Evolutionary conservation across 2,797 vertebrate species (phyloP).

Genomic region (Sebastes steindachneri): DNA sequence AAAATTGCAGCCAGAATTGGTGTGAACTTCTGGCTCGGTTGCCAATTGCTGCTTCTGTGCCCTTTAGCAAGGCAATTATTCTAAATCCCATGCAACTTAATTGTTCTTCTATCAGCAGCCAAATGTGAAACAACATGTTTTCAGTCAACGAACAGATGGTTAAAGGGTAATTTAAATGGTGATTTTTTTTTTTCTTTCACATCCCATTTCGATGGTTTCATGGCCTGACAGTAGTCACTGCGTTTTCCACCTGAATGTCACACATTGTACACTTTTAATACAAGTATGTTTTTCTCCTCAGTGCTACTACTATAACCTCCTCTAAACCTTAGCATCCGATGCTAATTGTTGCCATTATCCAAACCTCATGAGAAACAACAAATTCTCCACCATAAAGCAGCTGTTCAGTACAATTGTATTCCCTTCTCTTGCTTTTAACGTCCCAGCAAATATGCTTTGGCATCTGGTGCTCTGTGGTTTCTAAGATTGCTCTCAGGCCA

Average conservation of each 20-base stretch:
- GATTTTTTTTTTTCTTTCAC: background rate
- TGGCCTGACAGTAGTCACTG: background rate
- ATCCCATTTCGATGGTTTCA: background rate
- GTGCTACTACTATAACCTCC: background rate
- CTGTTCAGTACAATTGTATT: background rate
- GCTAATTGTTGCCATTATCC: background rate
- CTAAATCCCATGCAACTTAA: conserved; percentile 11
- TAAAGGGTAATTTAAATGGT: conserved; percentile 10
- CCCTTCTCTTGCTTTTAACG: background rate
- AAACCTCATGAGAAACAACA: background rate
- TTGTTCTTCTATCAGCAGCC: conserved; percentile 22
- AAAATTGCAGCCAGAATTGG: conserved; percentile 1
- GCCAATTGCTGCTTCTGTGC: conserved; percentile 11
- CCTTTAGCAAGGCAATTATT: conserved; percentile 13
- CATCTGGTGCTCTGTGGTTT: background rate
- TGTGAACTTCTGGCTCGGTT: background rate
- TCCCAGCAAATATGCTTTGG: background rate
- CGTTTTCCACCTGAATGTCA: background rate
- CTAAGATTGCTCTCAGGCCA: background rate
- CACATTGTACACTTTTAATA: background rate
- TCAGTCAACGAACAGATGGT: conserved; percentile 35
- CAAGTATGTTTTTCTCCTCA: background rate
- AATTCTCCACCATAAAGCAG: conserved; percentile 6
- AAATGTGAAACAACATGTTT: conserved; percentile 26
- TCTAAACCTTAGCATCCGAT: background rate